phyloP scores from a whole-genome alignment of 2,113 vertebrate genomes.

The Pavo muticus region DNA sequence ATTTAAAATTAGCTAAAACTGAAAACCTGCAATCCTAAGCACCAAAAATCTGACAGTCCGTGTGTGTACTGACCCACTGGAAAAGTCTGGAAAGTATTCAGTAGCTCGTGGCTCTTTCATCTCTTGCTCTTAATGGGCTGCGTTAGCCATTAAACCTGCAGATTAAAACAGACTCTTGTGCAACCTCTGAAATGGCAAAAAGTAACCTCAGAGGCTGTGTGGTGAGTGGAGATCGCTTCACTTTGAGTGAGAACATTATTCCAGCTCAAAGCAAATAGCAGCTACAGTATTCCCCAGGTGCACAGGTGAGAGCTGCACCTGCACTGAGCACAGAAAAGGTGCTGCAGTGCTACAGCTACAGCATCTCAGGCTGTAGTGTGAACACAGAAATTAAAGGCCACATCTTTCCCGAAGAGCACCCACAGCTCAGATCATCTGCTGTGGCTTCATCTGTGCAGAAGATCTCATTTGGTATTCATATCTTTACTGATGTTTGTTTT shows the following conservation, averaged over 20 bases:
- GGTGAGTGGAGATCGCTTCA: not conserved
- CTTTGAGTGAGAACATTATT: not conserved
- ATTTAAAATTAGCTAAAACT: not conserved
- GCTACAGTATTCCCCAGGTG: not conserved
- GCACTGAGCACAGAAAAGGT: not conserved
- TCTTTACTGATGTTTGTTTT: not conserved
- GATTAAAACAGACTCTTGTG: not conserved
- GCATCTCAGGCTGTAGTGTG: not conserved
- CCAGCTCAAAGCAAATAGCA: not conserved
- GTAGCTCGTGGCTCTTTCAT: not conserved
- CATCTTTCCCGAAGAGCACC: not conserved
- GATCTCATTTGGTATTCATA: not conserved
- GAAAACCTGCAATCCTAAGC: not conserved
- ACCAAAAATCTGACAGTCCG: not conserved
- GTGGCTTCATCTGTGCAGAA: not conserved
- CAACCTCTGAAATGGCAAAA: not conserved
- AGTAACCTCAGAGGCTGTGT: not conserved
- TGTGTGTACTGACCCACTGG: not conserved
- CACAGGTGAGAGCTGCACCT: not conserved
- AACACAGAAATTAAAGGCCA: not conserved
- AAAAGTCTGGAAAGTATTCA: not conserved
- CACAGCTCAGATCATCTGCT: not conserved
- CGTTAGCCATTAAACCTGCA: not conserved
- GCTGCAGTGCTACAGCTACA: not conserved
- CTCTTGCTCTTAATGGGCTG: not conserved